These are phyloP conservation scores for Harpagifer antarcticus DNA, from an alignment of 2,797 vertebrate genomes.

Conservation along the genomic window DNA sequence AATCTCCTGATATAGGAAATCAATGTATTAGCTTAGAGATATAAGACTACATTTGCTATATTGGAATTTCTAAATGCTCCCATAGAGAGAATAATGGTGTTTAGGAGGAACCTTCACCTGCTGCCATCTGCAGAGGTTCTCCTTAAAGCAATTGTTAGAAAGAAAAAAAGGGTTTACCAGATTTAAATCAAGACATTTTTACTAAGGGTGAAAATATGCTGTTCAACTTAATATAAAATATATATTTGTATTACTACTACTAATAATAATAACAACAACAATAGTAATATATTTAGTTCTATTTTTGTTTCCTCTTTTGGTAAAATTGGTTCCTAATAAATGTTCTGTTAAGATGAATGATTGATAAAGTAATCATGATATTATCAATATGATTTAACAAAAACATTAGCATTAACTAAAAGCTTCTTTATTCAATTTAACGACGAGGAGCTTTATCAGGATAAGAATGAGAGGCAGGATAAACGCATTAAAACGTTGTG, in stretches of 20 bases:
- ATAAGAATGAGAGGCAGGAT: slow-evolving; percentile 6
- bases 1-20: not conserved
- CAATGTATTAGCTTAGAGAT: not conserved
- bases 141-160: not conserved
- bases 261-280: not conserved
- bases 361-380: no score
- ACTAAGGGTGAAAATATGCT: no score
- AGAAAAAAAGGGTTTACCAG: not conserved
- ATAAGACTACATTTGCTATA: not conserved
- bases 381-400: not conserved
- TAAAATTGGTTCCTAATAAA: slow-evolving; percentile 1
- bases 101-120: not conserved
- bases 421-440: not conserved
- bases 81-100: not conserved
- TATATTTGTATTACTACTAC: no score
- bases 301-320: not conserved
- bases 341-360: not conserved
- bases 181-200: no score
- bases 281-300: not conserved
- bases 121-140: not conserved
- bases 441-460: not conserved
- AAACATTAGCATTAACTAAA: not conserved
- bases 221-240: no score
- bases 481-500: slow-evolving; percentile 14
- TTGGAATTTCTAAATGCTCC: not conserved